Evolutionary conservation across 2,113 vertebrate species (phyloP).

Genomic region (Uria aalge): DNA sequence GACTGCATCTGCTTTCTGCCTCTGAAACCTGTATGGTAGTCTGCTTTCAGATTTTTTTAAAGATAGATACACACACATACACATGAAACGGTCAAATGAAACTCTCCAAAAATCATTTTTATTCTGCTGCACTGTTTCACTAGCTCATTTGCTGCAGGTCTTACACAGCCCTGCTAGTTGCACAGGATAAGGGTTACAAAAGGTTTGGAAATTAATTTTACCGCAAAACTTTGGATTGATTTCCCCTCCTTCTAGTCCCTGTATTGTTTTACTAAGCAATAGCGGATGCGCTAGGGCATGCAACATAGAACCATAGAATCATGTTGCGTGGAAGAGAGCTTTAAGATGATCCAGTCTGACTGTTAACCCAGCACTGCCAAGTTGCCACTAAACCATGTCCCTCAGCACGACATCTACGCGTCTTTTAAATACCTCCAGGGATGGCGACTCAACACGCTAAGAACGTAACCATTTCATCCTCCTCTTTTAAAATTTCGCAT

Average conservation of each 20-base stretch:
- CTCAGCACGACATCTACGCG: neutral
- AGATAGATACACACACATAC: fast-evolving
- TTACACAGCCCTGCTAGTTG: neutral
- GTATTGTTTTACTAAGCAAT: neutral
- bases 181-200: neutral
- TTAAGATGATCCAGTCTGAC: neutral
- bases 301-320: neutral
- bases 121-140: neutral
- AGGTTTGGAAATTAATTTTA: neutral
- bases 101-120: neutral
- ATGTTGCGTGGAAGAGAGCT: neutral
- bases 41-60: neutral
- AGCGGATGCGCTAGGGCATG: neutral
- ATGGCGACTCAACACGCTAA: neutral
- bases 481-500: neutral
- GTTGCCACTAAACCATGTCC: neutral
- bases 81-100: neutral
- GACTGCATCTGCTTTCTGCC: neutral
- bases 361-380: neutral
- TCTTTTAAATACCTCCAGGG: neutral
- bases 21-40: neutral
- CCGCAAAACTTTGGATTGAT: neutral
- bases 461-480: neutral
- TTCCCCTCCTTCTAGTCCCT: fast-evolving
- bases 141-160: neutral